phyloP scores from a whole-genome alignment of 1,140 invertebrate species.

The Trachymyrmex septentrionalis region DNA sequence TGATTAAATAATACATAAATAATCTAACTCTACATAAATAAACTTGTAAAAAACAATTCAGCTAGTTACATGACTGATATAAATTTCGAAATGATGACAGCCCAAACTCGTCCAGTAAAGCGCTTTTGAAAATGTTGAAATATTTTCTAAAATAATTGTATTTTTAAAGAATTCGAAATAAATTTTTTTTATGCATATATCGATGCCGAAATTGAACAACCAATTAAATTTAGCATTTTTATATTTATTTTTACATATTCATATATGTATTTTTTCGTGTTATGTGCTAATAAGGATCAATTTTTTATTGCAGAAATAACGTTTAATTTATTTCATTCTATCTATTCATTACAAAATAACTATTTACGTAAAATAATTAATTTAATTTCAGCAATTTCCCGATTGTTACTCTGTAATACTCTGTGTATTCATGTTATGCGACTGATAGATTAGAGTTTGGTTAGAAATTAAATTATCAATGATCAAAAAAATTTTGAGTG shows the following conservation, averaged over 20 bases:
- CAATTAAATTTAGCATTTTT: neutral
- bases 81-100: too few relatives aligned
- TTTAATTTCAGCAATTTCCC: neutral
- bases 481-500: neutral
- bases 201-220: neutral
- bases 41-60: neutral
- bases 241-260: slow-evolving; percentile 1
- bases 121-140: neutral
- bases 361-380: neutral
- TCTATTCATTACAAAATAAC: neutral
- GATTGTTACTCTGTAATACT: neutral
- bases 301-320: neutral
- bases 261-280: neutral
- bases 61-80: too few relatives aligned
- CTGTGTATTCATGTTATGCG: neutral
- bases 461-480: neutral
- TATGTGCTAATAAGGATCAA: neutral
- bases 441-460: neutral
- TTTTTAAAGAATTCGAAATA: neutral
- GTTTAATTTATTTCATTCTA: neutral
- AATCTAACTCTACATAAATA: too few relatives aligned
- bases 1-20: too few relatives aligned
- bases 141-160: neutral
- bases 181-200: neutral
- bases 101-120: neutral